Conservation (phyloP, 92 coral and sea anemone species). For the Pocillopora meandrina region DNA sequence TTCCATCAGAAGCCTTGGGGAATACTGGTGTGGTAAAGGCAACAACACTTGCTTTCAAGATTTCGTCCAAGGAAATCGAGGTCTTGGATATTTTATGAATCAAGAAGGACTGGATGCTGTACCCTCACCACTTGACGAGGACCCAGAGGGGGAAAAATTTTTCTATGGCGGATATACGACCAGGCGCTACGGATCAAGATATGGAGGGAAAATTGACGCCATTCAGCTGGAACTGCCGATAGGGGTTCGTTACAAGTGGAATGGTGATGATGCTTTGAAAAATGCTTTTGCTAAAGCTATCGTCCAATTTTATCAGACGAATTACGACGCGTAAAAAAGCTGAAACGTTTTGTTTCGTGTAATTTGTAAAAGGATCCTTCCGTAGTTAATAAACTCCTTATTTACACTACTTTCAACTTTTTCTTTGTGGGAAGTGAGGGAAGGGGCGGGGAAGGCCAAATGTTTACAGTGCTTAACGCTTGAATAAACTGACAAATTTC, state of each 20-base stretch:
- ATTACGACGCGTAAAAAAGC: constrained; percentile 2
- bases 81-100: constrained; percentile 40
- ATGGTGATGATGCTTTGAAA: neutral
- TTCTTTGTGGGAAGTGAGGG: too few species aligned
- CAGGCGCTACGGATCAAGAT: constrained; percentile 25
- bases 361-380: neutral
- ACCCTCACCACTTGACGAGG: constrained; percentile 27
- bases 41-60: constrained; percentile 16
- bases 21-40: constrained; percentile 8
- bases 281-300: constrained; percentile 11
- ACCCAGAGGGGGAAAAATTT: neutral
- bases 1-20: constrained; percentile 31
- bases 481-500: too few species aligned
- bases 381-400: neutral
- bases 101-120: constrained; percentile 21
- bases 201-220: constrained; percentile 26
- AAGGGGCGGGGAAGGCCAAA: too few species aligned
- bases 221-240: constrained; percentile 33
- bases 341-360: neutral
- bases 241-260: neutral
- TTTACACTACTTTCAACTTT: neutral
- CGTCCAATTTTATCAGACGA: neutral
- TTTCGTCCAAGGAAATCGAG: constrained; percentile 18
- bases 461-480: too few species aligned
- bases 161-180: constrained; percentile 30